Conservation (phyloP, 2,113 vertebrate genomes). For the Psephotus haematonotus region DNA sequence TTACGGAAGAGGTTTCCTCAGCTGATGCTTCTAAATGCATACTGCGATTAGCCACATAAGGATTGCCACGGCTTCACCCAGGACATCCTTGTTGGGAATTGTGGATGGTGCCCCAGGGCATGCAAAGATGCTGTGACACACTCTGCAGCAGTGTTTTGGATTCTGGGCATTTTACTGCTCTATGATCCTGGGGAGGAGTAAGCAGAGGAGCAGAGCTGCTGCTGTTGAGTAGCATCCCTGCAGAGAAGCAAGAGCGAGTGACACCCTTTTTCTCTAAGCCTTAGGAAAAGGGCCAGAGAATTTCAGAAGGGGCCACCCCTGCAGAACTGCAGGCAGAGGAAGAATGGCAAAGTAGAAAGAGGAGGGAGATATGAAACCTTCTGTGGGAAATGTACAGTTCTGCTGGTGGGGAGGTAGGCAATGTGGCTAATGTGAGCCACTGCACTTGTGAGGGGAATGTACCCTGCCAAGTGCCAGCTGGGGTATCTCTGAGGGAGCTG, state of each 20-base stretch:
- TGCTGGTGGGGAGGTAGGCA: background rate
- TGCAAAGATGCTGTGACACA: background rate
- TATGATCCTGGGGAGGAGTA: background rate
- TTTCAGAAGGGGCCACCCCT: background rate
- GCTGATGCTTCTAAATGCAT: background rate
- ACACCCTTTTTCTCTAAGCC: background rate
- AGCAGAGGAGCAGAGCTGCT: background rate
- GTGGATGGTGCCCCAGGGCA: background rate
- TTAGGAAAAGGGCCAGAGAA: background rate
- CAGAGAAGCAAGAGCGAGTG: background rate
- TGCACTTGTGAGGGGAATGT: accelerated
- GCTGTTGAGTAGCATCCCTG: accelerated
- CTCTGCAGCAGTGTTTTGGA: background rate
- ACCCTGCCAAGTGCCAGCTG: background rate
- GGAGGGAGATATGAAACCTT: background rate
- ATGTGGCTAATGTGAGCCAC: background rate
- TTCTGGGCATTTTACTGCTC: background rate
- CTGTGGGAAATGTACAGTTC: background rate
- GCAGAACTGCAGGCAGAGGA: background rate
- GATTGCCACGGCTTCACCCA: background rate
- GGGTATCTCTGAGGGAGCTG: background rate
- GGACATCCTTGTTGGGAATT: accelerated
- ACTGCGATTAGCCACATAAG: background rate
- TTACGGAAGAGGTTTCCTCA: background rate
- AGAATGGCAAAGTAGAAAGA: background rate